Base-by-base conservation (phyloP, 2,797 vertebrate genomes). In the Setipinna tenuifilis region DNA sequence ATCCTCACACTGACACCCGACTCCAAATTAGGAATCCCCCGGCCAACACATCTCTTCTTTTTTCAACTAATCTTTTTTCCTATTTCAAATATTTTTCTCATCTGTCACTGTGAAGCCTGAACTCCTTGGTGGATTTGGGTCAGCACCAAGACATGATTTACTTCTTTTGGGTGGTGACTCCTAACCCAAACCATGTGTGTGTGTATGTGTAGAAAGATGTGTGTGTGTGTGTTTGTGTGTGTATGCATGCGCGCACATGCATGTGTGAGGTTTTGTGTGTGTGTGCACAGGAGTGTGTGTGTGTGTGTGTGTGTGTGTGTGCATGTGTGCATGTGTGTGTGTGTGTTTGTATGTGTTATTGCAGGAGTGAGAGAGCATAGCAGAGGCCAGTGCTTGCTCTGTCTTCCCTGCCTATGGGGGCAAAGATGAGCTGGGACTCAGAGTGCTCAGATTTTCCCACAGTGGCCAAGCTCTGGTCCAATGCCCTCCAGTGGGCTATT, bases 131-230 rank as follows among this genome's bases (percentile, higher is more conserved):
- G 28, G 57, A 23, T 86, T 19, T 6, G 65, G 57, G 41, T 17
- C 19, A 10, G n/a, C 28, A 9, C 44, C 80, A 41, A 35, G 28
- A 9, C 61, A 85, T 90, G 91, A 94, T 92, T 91, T 87, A 91
- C 84, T 86, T 88, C 85, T 82, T 62, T 0, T 44, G 82, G 44
- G 48, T 81, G 48, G 87, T 86, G 87, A 86, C 83, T 86, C 25
- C 87, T 93, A 94, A 94, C 85, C 90, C 11, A 25, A 90, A 93
- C 88, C 93, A 90, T 92, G 91, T 93, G 92, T 91, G 4, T 44
- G 87, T 83, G 87, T 16, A 81, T 48, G 85, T 31, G 81, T 5
- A 41, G 5, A 41, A 2, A 41, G 35, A 41, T 57, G 71, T 48
- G 78, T 82, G 50, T 57, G 25, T 46, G 80, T 80, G 4, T 82